Conservation (phyloP, 2,888 invertebrate species). For the Apodemia duryi region DNA sequence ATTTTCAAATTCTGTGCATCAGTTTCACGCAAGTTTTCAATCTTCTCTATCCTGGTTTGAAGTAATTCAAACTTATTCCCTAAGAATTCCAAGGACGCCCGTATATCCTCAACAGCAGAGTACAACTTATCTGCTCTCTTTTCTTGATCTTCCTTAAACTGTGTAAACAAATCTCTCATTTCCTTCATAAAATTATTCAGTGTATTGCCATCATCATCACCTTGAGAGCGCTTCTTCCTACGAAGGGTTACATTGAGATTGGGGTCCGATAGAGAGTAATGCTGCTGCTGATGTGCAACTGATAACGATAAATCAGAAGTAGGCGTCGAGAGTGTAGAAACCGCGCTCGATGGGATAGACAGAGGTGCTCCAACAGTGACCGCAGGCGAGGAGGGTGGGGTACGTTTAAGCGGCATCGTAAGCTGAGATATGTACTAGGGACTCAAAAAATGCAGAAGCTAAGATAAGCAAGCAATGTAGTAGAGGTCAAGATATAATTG, state of each 20-base stretch:
- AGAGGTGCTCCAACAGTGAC: neutral
- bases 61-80: neutral
- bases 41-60: neutral
- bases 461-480: neutral
- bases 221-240: neutral
- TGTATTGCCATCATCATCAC: neutral
- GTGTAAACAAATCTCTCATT: neutral
- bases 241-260: conserved; percentile 1
- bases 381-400: neutral
- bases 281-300: neutral
- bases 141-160: conserved; percentile 5
- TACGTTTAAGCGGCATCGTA: conserved; percentile 1
- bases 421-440: neutral
- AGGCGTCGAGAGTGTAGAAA: neutral
- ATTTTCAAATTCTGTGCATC: neutral
- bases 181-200: neutral
- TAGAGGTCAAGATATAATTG: neutral
- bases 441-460: neutral
- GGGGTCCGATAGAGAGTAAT: neutral
- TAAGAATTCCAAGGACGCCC: neutral
- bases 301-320: neutral
- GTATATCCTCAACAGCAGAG: neutral
- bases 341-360: neutral
- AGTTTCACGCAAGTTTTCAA: neutral
- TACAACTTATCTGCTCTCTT: neutral